phyloP scores from a whole-genome alignment of 2,888 invertebrate species.

The Gastrophysa polygoni region DNA sequence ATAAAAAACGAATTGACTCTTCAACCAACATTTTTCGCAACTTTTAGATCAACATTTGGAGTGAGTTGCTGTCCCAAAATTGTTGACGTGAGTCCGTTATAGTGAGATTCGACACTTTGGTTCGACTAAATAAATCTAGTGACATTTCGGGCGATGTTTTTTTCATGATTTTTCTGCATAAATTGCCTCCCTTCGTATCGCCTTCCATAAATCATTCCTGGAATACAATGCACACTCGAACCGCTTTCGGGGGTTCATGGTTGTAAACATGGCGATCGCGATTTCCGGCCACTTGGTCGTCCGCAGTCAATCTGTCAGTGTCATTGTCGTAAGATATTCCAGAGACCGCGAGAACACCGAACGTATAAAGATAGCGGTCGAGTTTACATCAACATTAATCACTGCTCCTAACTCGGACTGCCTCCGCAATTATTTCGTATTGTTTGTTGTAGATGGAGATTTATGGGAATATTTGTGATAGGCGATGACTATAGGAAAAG shows the following conservation, averaged over 20 bases:
- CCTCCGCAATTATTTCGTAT: slow-evolving; percentile 40
- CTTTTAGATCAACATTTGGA: too few relatives aligned
- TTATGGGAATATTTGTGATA: slow-evolving; percentile 34
- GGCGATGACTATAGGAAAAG: slow-evolving; percentile 20
- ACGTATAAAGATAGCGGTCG: slow-evolving; percentile 43
- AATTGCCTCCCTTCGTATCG: not conserved
- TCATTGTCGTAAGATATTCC: slow-evolving; percentile 40
- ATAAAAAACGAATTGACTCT: too few relatives aligned
- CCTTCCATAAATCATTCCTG: not conserved
- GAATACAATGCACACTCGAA: not conserved
- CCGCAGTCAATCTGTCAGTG: slow-evolving; percentile 43
- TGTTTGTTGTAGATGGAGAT: slow-evolving; percentile 40
- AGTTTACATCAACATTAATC: slow-evolving; percentile 44
- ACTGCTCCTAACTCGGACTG: slow-evolving; percentile 34
- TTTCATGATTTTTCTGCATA: not conserved
- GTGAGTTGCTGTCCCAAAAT: too few relatives aligned
- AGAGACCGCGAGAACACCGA: slow-evolving; percentile 20
- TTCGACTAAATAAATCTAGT: too few relatives aligned
- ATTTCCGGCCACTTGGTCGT: slow-evolving; percentile 33
- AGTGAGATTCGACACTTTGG: too few relatives aligned
- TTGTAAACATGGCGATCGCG: slow-evolving; percentile 36
- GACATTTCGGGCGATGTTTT: not conserved
- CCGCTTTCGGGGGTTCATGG: not conserved
- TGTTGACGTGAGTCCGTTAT: too few relatives aligned
- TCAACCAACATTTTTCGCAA: too few relatives aligned